Conservation (phyloP, 2,888 invertebrate species). For the Acanthosepion lycidas region DNA sequence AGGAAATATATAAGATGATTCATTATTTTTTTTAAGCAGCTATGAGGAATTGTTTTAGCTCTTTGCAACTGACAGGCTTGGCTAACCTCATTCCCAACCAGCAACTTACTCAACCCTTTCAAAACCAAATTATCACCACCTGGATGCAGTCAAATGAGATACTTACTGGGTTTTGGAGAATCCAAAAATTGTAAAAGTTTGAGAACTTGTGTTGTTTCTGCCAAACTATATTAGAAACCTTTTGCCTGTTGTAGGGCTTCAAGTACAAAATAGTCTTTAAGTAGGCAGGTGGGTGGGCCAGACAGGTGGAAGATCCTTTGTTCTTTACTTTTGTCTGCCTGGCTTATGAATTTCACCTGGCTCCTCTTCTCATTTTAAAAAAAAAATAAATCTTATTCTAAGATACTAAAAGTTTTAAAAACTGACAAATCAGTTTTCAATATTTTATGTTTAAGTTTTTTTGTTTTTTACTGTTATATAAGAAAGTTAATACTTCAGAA, state of each 20-base stretch:
- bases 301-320: conserved; percentile 22
- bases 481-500: too few relatives aligned
- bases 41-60: not conserved
- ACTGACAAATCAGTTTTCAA: too few relatives aligned
- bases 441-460: too few relatives aligned
- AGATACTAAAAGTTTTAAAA: too few relatives aligned
- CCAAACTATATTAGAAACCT: not conserved
- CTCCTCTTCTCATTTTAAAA: too few relatives aligned
- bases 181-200: not conserved
- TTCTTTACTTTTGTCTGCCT: not conserved
- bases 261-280: not conserved
- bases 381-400: too few relatives aligned
- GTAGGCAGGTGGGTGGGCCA: not conserved
- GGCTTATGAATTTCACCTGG: not conserved
- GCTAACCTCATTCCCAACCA: not conserved
- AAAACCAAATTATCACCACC: not conserved
- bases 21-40: not conserved
- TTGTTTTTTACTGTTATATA: too few relatives aligned
- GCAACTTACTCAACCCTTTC: not conserved
- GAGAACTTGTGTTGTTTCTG: not conserved
- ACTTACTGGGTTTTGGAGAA: not conserved
- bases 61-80: too few relatives aligned
- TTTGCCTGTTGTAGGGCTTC: not conserved
- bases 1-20: not conserved
- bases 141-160: not conserved